phyloP scores from a whole-genome alignment of 2,113 vertebrate species.

The Aspiorhynchus laticeps region DNA sequence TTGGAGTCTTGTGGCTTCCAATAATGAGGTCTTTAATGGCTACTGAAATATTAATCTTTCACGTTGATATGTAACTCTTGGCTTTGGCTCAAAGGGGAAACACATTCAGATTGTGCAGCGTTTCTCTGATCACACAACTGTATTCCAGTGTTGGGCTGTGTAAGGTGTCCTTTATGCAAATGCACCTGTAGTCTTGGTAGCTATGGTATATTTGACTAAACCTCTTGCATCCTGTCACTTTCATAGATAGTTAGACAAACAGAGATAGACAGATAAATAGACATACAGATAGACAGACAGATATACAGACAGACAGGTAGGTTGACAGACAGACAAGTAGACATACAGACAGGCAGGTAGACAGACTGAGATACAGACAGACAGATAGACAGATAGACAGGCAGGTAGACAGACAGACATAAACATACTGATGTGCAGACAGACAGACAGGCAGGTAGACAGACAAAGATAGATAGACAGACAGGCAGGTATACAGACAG shows the following conservation, averaged over 20 bases:
- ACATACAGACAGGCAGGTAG: too few relatives aligned
- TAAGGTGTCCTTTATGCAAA: constrained; percentile 27
- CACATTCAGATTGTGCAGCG: background rate
- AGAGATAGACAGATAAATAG: rapidly evolving
- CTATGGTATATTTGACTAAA: background rate
- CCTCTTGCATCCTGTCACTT: background rate
- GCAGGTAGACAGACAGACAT: too few relatives aligned
- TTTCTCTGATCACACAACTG: background rate
- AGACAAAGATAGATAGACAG: too few relatives aligned
- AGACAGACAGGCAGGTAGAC: too few relatives aligned
- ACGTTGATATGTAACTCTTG: constrained; percentile 35
- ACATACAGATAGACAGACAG: too few relatives aligned
- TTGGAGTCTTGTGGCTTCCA: constrained; percentile 26
- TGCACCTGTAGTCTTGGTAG: background rate
- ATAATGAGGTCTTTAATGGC: constrained; percentile 38
- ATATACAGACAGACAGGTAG: too few relatives aligned
- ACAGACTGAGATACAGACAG: too few relatives aligned
- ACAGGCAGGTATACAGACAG: too few relatives aligned
- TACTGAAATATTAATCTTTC: constrained; percentile 51
- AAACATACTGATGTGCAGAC: too few relatives aligned
- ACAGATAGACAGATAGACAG: too few relatives aligned
- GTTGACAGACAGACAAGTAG: too few relatives aligned
- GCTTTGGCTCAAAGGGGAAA: constrained; percentile 3
- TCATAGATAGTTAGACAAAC: background rate
- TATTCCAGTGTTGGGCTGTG: constrained; percentile 12